Base-by-base conservation (phyloP, 2,113 vertebrate genomes). In the Irena cyanogastra region DNA sequence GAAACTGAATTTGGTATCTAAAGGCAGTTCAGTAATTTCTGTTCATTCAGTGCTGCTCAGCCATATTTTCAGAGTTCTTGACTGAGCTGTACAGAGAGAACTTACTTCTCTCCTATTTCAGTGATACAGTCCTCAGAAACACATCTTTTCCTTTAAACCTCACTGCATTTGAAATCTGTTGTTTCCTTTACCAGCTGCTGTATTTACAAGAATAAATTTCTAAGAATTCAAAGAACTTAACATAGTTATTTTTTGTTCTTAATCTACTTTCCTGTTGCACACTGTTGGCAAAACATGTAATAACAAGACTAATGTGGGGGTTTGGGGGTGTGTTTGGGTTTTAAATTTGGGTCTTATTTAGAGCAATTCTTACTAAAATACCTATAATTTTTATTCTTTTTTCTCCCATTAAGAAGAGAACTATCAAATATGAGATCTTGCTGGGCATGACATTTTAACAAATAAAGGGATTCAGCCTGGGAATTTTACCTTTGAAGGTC, bases 401-500 rank as follows among this genome's bases (percentile, higher is more conserved):
- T 89, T 76, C 11, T 70, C 10, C 26, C 24, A 23, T 54, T 75
- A 41, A 31, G 15, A 57, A 54, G n/a, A 74, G 49, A 66, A 50
- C 4, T 54, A 35, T 47, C 26, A 63, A 74, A 76, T 64, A 49
- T 68, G 31, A 61, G 9, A 26, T 75, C n/a, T 54, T 88, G 5
- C 19, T 21, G 23, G 33, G 37, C 22, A 28, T 72, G 69, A 41
- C 9, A 9, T 79, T 41, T 72, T 27, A 60, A 35, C 10, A 70
- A 85, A 47, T 42, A 6, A n/a, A 93, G 87, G 3, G 37, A 30
- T 83, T 87, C 28, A 60, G 35, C 8, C 1, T 76, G 27, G 16
- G 16, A 78, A 13, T 44, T 53, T 98, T 98, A 99, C 99, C 99
- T 99, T 96, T 98, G 98, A 41, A 99, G 97, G 78, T 99, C 98